phyloP scores from a whole-genome alignment of 2,113 vertebrate species.

The Halichoerus grypus region DNA sequence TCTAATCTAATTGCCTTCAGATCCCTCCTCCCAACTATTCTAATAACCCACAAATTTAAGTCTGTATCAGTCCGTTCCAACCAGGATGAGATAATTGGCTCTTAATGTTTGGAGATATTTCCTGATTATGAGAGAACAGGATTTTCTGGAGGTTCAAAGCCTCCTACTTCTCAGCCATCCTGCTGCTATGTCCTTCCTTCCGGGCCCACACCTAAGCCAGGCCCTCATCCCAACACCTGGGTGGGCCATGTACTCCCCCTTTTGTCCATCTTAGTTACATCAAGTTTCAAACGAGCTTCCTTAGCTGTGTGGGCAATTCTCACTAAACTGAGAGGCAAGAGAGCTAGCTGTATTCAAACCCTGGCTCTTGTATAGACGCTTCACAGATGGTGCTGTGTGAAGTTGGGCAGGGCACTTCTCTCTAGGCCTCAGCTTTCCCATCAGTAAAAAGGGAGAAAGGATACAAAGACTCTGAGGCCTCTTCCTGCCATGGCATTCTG shows the following conservation, averaged over 20 bases:
- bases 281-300: conserved; percentile 57
- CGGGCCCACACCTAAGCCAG: neutral
- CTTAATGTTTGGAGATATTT: neutral
- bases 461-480: neutral
- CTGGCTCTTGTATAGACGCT: neutral
- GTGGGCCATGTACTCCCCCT: neutral
- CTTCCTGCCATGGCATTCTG: neutral
- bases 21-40: neutral
- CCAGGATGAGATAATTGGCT: conserved; percentile 55
- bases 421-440: neutral
- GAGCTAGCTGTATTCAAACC: neutral
- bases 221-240: neutral
- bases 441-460: neutral
- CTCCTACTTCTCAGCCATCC: neutral
- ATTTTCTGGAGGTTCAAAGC: conserved; percentile 17
- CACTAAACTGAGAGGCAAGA: neutral
- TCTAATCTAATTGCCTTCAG: conserved; percentile 53
- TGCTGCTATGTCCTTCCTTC: neutral
- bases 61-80: conserved; percentile 48
- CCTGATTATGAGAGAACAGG: conserved; percentile 57
- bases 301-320: neutral
- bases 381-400: neutral
- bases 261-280: neutral
- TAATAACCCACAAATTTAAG: conserved; percentile 52
- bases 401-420: neutral